phyloP scores from a whole-genome alignment of 2,113 vertebrate genomes.

The Oryzias woworae region DNA sequence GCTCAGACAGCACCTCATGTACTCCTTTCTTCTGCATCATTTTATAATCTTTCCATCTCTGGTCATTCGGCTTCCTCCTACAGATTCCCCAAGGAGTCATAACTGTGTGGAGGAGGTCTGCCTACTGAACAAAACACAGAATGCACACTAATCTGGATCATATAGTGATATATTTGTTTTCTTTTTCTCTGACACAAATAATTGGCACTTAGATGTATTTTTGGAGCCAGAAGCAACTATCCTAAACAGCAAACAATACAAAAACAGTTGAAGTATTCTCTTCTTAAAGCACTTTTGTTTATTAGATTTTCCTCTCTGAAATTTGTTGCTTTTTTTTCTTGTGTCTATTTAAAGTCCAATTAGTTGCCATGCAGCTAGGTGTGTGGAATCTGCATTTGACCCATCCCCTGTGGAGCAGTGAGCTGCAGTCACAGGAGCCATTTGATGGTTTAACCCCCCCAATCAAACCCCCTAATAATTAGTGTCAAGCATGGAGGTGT shows the following conservation, averaged over 20 bases:
- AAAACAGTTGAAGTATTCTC: background rate
- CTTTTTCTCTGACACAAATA: background rate
- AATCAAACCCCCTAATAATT: too few species aligned
- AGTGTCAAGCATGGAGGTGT: too few species aligned
- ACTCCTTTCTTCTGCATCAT: slow-evolving; percentile 22
- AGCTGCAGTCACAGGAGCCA: too few species aligned
- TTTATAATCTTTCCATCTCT: slow-evolving; percentile 21
- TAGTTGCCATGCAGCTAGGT: too few species aligned
- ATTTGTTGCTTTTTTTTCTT: too few species aligned
- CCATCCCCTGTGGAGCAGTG: too few species aligned
- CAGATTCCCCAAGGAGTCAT: slow-evolving; percentile 58
- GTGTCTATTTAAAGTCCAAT: too few species aligned
- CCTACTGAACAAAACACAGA: slow-evolving; percentile 44
- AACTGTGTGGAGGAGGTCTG: slow-evolving; percentile 44
- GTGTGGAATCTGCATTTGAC: too few species aligned
- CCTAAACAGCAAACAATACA: background rate
- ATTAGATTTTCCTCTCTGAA: too few species aligned
- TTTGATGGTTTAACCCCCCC: too few species aligned
- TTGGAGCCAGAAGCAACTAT: background rate
- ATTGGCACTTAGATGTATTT: background rate
- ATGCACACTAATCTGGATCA: slow-evolving; percentile 13
- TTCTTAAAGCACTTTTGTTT: too few species aligned
- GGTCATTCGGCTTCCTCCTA: slow-evolving; percentile 46
- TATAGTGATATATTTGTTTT: slow-evolving; percentile 12
- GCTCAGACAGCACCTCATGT: slow-evolving; percentile 36